Evolutionary conservation across 1,140 invertebrate species (phyloP), one percentile per base, ranked within the genome.

Genomic region (Bemisia tabaci): DNA sequence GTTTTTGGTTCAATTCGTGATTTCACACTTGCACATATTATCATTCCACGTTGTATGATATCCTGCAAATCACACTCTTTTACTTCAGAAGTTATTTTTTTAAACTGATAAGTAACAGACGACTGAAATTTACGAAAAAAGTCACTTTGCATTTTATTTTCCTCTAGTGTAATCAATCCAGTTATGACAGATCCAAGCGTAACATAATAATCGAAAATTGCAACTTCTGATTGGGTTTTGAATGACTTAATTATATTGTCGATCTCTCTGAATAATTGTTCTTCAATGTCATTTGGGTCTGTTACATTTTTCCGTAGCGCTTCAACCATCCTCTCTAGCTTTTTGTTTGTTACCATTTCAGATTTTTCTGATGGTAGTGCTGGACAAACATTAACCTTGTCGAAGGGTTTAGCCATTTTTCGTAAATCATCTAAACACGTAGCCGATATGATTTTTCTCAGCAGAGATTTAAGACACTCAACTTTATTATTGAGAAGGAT

Each of bases 381-480:
- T n/a, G n/a, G n/a, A n/a, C n/a, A n/a, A n/a, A n/a, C n/a, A n/a
- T n/a, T n/a, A n/a, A n/a, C n/a, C n/a, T n/a, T n/a, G n/a, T n/a
- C n/a, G n/a, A n/a, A n/a, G n/a, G n/a, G n/a, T n/a, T n/a, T n/a
- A n/a, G n/a, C n/a, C n/a, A n/a, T n/a, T n/a, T n/a, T n/a, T n/a
- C n/a, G n/a, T n/a, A n/a, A n/a, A n/a, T n/a, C n/a, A n/a, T n/a
- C n/a, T n/a, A n/a, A n/a, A n/a, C n/a, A n/a, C n/a, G n/a, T n/a
- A n/a, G n/a, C n/a, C n/a, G n/a, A n/a, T n/a, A 26, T 25, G 22
- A 63, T 63, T 63, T 27, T 63, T 21, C 26, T 27, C 25, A 63
- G 22, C 9, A 63, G 26, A 2, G 22, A 12, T 63, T 22, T 63
- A 24, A 63, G 9, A n/a, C 9, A 24, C 26, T 63, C 26, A 63